Base-by-base conservation (phyloP, 2,113 vertebrate genomes). In the Anser brachyrhynchus region DNA sequence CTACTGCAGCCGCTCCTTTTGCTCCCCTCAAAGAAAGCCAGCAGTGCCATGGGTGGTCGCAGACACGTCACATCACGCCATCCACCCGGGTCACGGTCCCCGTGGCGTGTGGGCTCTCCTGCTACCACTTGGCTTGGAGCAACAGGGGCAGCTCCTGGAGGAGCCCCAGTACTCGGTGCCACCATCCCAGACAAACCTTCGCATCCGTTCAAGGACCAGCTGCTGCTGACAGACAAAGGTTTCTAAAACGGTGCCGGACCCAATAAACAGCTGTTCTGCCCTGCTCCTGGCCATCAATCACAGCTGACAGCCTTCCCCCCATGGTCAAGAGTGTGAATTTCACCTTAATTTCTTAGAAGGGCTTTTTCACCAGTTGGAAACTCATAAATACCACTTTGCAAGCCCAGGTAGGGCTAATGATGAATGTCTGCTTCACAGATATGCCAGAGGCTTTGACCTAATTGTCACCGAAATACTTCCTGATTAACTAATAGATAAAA, bases 381-480 rank as follows among this genome's bases (percentile, higher is more conserved):
- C 84, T 71, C 92, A 73, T 76, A 93, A 97, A 96, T 76, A 85
- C 90, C 91, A 71, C 91, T 96, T 81, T 92, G 96, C 61, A n/a
- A 93, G 93, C 92, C 78, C 92, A 73, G 88, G 94, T 84, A 89
- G 95, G 75, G 86, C 87, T 91, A 37, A 93, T 97, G 95, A 97
- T 92, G 77, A 90, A 96, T 96, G 93, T 94, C 79, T 74, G 87
- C 89, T 80, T 59, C 84, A 33, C 77, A 64, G 92, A 52, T 22
- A 83, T 58, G 95, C 96, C 96, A 92, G 90, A 92, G 95, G 93
- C 95, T 96, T 77, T 87, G 96, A 96, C 95, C 95, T 94, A 81
- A 94, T 94, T 97, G 93, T 90, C 96, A 95, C 93, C 1, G 1
- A 95, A 91, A 96, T 74, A 90, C 96, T 92, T 92, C 84, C 95